Percentiles rank a stretch among this genome's conserved stretches.
Conservation (phyloP, 2,113 vertebrate genomes). For the Dicerorhinus sumatrensis region DNA sequence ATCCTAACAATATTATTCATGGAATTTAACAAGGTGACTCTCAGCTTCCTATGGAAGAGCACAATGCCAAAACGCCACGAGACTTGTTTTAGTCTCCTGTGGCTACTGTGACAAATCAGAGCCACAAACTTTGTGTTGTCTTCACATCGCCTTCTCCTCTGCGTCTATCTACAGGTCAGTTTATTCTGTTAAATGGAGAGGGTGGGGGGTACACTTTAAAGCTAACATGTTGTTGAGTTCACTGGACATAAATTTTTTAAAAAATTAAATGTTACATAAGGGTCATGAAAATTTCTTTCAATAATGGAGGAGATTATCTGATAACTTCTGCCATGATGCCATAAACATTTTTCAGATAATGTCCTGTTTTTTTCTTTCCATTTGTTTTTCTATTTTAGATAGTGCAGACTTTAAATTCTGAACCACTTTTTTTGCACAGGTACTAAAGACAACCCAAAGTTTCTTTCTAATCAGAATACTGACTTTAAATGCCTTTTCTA, state of each 20-base stretch:
- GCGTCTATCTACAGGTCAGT: not conserved
- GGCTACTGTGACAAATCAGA: not conserved
- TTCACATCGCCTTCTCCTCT: not conserved
- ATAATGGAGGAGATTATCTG: not conserved
- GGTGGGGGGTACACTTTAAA: not conserved
- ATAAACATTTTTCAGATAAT: conserved; percentile 23
- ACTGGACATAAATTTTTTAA: not conserved
- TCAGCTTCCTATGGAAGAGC: not conserved
- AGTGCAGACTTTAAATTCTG: not conserved
- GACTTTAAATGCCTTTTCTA: not conserved
- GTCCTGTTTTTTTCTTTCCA: not conserved
- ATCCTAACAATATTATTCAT: not conserved
- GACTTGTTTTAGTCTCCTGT: not conserved
- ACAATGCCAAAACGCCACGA: not conserved
- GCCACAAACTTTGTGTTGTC: not conserved
- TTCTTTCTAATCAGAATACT: conserved; percentile 24
- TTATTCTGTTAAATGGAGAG: not conserved
- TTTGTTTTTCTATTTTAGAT: conserved; percentile 31
- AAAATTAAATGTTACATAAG: not conserved
- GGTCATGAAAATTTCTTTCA: not conserved
- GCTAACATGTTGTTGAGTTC: not conserved
- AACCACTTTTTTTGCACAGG: not conserved
- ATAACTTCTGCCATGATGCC: not conserved
- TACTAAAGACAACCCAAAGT: not conserved
- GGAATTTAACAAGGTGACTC: not conserved